Evolutionary conservation across 2,888 invertebrate genomes (phyloP), one percentile per base, ranked within the genome.

Genomic region (Eurytoma adleriae): DNA sequence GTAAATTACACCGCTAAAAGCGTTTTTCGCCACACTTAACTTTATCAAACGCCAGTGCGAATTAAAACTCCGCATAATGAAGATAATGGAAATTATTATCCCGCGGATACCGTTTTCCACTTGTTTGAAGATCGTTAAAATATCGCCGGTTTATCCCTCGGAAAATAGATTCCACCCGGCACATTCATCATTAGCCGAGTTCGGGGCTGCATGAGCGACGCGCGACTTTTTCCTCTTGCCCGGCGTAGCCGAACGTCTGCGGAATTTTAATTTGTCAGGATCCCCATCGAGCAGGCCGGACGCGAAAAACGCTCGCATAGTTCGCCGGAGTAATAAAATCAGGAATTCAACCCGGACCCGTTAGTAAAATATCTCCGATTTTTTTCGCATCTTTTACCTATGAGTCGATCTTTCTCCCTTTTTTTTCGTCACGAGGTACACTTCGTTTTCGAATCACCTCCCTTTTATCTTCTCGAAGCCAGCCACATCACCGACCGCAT

Each of bases 191-290:
- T 73, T 79, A 72, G 20, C 27, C 16, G 52, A 73, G 59, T 77
- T 72, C 40, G 57, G 14, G 24, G 50, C 50, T 66, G 64, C 54
- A 66, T 14, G 66, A 48, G 10, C 64, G n/a, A 7, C 18, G 64
- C 18, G 64, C 16, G 30, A 27, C 14, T 64, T 72, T 68, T 70
- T 59, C 24, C 48, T 70, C 71, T 59, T 50, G 79, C 52, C 76
- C 70, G 82, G 73, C 76, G 79, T 7, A 7, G 40, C 40, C 64
- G 66, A 62, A 59, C 82, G 76, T 61, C 50, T 64, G 77, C 50
- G 79, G 77, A 82, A 82, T 82, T 82, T 82, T 82, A 82, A 82
- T 82, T 79, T 82, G 78, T 70, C 74, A 66, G 68, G 62, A 67
- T 56, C 64, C 52, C 71, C 56, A 72, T 76, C 68, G 79, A 67